A percentile compares a stretch with the other conserved stretches of the same genome.
Conservation (phyloP, 2,113 vertebrate species). For the Scomber japonicus region DNA sequence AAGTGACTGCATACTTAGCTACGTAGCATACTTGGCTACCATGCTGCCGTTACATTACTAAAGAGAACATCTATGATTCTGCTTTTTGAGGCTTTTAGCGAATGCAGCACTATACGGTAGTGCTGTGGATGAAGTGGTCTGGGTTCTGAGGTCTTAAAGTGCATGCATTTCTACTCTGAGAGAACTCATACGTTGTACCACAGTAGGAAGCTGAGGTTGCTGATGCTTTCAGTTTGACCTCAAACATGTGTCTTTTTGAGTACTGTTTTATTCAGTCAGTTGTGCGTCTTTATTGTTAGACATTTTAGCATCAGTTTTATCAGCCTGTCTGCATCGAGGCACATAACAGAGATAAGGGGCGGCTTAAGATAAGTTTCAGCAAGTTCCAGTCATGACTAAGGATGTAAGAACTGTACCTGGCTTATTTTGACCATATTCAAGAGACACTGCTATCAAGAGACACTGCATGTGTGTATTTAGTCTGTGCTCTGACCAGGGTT, state of each 20-base stretch:
- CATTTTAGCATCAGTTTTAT: constrained; percentile 20
- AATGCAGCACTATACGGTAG: background rate
- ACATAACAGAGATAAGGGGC: constrained; percentile 31
- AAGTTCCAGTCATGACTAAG: background rate
- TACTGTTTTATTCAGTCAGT: background rate
- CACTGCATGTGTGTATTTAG: background rate
- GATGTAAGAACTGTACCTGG: background rate
- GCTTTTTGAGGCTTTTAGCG: background rate
- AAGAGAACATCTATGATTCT: background rate
- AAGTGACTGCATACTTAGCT: too few relatives aligned
- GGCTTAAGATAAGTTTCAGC: constrained; percentile 7
- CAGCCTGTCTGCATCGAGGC: constrained; percentile 19
- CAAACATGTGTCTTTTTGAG: background rate
- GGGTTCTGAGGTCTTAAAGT: background rate
- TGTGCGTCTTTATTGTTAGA: background rate
- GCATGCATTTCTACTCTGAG: background rate
- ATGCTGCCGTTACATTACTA: background rate
- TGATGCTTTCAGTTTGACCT: constrained; percentile 12
- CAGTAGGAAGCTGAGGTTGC: constrained; percentile 2
- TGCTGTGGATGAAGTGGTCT: too few relatives aligned
- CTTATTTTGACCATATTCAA: constrained; percentile 17
- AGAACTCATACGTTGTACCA: background rate
- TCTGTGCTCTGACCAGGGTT: background rate
- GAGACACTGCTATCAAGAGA: background rate
- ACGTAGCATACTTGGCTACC: background rate